phyloP scores from a whole-genome alignment of 2,113 vertebrate species.

The Gorsachius goisagi region DNA sequence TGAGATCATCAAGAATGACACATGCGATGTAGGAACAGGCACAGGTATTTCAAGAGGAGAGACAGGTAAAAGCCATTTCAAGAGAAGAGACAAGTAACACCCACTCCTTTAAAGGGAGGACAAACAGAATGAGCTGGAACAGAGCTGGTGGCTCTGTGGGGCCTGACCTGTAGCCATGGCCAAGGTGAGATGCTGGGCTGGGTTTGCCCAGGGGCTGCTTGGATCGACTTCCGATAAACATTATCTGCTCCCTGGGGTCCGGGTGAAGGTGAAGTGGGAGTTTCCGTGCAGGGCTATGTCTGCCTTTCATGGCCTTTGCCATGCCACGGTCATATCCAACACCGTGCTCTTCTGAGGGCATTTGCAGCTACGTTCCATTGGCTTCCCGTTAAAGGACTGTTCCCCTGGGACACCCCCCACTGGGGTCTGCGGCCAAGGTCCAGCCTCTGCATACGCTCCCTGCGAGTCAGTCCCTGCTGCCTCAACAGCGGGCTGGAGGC shows the following conservation, averaged over 20 bases:
- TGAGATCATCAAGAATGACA: constrained; percentile 1
- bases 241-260: not conserved
- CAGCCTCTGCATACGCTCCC: not conserved
- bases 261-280: not conserved
- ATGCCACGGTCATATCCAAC: not conserved
- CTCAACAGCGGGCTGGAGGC: not conserved
- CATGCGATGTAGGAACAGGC: not conserved
- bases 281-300: not conserved
- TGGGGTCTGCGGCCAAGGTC: accelerated
- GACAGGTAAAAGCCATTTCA: not conserved
- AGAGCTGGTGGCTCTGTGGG: not conserved
- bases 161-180: not conserved
- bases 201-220: not conserved
- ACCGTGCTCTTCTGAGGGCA: not conserved
- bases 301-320: not conserved
- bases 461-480: not conserved
- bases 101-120: not conserved
- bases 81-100: not conserved
- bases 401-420: not conserved
- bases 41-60: not conserved
- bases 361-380: not conserved
- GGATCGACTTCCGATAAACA: not conserved
- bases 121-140: not conserved
- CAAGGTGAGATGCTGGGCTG: not conserved
- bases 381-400: not conserved